Conservation (phyloP, 2,113 vertebrate species). For the Chaetodon auriga region DNA sequence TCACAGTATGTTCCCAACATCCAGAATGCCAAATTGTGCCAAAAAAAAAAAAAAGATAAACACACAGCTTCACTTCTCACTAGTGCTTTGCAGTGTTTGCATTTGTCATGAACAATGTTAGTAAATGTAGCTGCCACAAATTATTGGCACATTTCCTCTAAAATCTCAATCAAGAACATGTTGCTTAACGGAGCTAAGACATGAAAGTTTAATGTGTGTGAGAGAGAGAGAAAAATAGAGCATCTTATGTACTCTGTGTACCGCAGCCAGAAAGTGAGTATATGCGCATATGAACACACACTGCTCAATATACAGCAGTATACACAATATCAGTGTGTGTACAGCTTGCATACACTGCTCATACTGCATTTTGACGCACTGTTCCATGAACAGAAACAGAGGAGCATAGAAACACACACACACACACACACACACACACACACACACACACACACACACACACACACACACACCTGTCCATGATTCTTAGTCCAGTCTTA, state of each 20-base stretch:
- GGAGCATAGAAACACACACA: too few relatives aligned
- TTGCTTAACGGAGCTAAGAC: background rate
- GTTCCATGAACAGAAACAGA: background rate
- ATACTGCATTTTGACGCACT: background rate
- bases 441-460: too few relatives aligned
- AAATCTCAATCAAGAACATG: slow-evolving; percentile 10
- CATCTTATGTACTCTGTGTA: background rate
- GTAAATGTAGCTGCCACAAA: background rate
- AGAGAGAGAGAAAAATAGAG: too few relatives aligned
- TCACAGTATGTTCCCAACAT: background rate
- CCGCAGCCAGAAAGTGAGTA: background rate
- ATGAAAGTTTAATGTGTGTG: background rate
- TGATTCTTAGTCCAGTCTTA: slow-evolving; percentile 10
- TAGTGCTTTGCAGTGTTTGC: background rate
- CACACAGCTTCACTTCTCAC: background rate
- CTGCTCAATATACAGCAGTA: background rate
- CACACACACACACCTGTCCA: background rate
- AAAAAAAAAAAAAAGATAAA: background rate
- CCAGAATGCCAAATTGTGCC: background rate
- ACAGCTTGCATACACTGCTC: background rate
- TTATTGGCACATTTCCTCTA: background rate
- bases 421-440: too few relatives aligned
- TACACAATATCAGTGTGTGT: background rate
- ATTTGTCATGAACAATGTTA: background rate
- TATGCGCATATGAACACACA: background rate